Conservation (phyloP, 2,888 invertebrate species). For the Tuta absoluta region DNA sequence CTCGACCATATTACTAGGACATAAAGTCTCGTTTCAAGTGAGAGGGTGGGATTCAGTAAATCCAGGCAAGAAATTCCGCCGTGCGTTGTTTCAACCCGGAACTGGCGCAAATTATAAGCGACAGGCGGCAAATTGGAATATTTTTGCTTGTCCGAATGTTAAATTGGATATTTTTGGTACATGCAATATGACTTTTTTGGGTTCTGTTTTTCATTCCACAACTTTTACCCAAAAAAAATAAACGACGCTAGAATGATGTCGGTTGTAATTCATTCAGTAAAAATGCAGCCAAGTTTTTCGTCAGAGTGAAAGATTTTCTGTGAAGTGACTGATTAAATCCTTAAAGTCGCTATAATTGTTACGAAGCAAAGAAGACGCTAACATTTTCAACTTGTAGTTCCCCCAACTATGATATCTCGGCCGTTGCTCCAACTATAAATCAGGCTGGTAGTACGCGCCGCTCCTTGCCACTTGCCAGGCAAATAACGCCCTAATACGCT, state of each 20-base stretch:
- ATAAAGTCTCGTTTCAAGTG: constrained; percentile 31
- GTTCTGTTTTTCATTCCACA: neutral
- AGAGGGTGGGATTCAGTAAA: constrained; percentile 28
- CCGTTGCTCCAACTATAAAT: constrained; percentile 32
- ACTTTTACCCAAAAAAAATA: neutral
- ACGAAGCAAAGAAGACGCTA: neutral
- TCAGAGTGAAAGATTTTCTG: no score
- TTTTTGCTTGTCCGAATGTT: neutral
- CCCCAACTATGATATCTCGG: constrained; percentile 32
- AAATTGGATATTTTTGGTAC: neutral
- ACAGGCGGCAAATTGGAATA: neutral
- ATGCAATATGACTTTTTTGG: constrained; percentile 6
- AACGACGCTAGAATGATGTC: neutral
- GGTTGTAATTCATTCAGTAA: neutral
- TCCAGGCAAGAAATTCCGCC: constrained; percentile 48
- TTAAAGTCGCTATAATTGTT: no score
- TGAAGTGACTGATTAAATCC: no score
- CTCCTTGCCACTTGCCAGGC: constrained; percentile 10
- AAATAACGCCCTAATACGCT: constrained; percentile 19
- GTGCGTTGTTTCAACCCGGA: constrained; percentile 40
- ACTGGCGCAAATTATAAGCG: constrained; percentile 31
- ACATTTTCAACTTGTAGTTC: neutral
- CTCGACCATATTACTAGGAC: constrained; percentile 32
- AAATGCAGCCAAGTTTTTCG: constrained; percentile 15
- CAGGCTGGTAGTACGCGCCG: constrained; percentile 21